Conservation (phyloP, 2,888 invertebrate species). For the Lycocerus yunnanus region DNA sequence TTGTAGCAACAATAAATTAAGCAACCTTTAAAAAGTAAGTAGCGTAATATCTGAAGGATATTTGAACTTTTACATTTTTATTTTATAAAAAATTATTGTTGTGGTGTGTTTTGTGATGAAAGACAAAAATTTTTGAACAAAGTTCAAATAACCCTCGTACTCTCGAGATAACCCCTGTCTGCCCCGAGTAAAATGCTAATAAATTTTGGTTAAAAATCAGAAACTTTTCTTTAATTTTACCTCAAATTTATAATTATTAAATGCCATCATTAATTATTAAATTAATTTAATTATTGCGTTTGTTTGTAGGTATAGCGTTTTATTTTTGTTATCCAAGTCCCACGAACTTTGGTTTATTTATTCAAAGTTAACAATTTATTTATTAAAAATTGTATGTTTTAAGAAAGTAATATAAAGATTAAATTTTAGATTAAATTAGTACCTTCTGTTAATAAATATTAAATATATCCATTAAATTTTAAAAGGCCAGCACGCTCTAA, state of each 20-base stretch:
- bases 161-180: background rate
- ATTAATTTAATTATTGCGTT: background rate
- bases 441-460: too few relatives aligned
- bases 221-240: too few relatives aligned
- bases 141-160: background rate
- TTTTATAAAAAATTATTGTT: background rate
- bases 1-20: background rate
- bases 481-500: background rate
- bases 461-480: too few relatives aligned
- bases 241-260: too few relatives aligned
- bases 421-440: too few relatives aligned
- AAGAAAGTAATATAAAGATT: too few relatives aligned
- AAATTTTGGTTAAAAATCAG: too few relatives aligned
- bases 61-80: background rate
- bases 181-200: background rate
- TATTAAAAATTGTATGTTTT: background rate
- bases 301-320: background rate
- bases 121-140: background rate
- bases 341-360: background rate
- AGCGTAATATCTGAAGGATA: background rate
- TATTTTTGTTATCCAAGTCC: background rate
- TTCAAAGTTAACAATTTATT: background rate
- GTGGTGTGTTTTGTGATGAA: too few relatives aligned
- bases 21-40: background rate
- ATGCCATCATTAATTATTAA: too few relatives aligned